Conservation (phyloP, 2,113 vertebrate species). For the Gallinago media region DNA sequence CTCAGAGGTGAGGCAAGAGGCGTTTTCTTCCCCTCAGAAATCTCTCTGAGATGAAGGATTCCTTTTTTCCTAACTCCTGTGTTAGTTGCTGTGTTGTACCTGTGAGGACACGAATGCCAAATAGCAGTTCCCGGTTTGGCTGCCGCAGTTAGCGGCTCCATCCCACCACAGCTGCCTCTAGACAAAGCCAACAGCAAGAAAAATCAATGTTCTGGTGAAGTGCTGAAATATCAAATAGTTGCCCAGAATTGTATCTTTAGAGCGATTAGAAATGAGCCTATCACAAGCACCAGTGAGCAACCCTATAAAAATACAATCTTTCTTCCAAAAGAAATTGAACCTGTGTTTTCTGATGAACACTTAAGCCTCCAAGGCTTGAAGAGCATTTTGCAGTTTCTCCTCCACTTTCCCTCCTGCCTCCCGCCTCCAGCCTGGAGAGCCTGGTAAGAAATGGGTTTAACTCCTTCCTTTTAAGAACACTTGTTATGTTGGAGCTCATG, state of each 20-base stretch:
- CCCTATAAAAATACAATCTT: neutral
- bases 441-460: neutral
- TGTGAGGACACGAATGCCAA: neutral
- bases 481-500: accelerated
- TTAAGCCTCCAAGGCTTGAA: neutral
- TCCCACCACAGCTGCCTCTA: neutral
- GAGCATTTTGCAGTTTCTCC: neutral
- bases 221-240: neutral
- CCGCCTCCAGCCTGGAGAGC: neutral
- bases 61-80: neutral
- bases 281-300: neutral
- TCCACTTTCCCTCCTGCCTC: neutral
- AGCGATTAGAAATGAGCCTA: neutral
- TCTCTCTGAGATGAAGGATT: neutral
- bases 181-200: conserved; percentile 1
- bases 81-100: neutral
- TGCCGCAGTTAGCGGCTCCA: neutral
- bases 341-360: neutral
- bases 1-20: neutral
- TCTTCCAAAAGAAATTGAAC: neutral
- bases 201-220: neutral
- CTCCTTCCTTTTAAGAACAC: neutral
- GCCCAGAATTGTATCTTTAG: neutral
- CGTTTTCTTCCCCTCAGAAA: neutral
- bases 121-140: neutral